Percentiles rank a stretch among this genome's conserved stretches.
These are phyloP conservation scores for Drosophila sulfurigaster DNA, from an alignment of 1,140 invertebrate species.

Conservation along the genomic window DNA sequence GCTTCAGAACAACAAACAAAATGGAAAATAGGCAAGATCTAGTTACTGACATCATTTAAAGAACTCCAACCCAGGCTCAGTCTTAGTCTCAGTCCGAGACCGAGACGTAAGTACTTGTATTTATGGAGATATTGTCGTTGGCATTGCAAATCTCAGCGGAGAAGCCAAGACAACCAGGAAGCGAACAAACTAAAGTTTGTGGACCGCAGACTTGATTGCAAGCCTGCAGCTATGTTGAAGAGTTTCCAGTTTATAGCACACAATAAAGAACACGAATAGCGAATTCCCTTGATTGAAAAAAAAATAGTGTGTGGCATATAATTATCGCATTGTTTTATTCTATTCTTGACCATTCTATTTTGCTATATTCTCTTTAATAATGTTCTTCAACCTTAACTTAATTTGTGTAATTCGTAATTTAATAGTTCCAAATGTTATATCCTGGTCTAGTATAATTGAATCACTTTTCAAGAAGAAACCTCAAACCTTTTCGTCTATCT, in stretches of 20 bases:
- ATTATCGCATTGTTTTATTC: no score
- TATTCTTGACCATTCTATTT: no score
- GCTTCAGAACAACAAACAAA: conserved; percentile 16
- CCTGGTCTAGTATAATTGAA: no score
- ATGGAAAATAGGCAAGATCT: conserved; percentile 16
- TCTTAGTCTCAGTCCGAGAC: neutral
- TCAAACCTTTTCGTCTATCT: no score
- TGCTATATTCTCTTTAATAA: no score
- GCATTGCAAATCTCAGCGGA: conserved; percentile 66
- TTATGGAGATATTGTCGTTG: conserved; percentile 75
- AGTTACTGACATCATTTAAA: conserved; percentile 62
- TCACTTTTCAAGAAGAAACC: no score
- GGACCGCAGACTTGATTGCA: neutral
- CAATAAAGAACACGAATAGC: neutral
- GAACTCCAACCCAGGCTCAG: conserved; percentile 24
- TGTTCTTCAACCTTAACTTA: no score
- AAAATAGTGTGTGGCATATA: no score
- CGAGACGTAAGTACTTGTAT: conserved; percentile 23
- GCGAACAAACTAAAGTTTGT: conserved; percentile 24
- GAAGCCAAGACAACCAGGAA: conserved; percentile 60
- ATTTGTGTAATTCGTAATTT: no score
- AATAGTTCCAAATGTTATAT: no score
- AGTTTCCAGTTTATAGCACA: neutral
- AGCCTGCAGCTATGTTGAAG: neutral
- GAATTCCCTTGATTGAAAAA: neutral